Base-by-base conservation (phyloP, 2,888 invertebrate species). In the Thereva unica region DNA sequence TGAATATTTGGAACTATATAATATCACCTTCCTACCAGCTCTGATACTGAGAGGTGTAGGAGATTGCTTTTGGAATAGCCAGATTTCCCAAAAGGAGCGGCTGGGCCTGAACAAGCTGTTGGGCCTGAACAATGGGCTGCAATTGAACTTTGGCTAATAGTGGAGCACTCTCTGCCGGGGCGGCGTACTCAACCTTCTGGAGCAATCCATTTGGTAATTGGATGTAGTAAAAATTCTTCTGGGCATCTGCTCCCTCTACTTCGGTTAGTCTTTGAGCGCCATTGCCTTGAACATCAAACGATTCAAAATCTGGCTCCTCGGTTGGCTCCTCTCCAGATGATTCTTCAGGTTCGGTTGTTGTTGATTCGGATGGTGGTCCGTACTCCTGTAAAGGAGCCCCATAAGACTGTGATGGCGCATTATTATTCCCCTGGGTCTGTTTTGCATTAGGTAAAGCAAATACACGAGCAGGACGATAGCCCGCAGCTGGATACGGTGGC, bases 401-500 rank as follows among this genome's bases (percentile, higher is more conserved):
- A 35, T 44, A 42, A 37, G 52, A 23, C 23, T 59, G 59, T 10
- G 12, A 45, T 38, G 59, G 59, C 5, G 59, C 47, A 47, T n/a
- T 49, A 49, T 47, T 42, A 37, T 59, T 10, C 37, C 49, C 47
- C 5, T 23, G 44, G 23, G 42, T 42, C 34, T 37, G 56, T 4
- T 56, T 35, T 12, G 52, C 53, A 37, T 52, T 53, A 35, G 64
- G 64, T 10, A 64, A 64, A 44, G 40, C 44, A 53, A 64, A 64
- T 1, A 23, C 53, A 12, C 34, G 23, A 42, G 52, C 38, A 3
- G 64, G 64, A 44, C 64, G 52, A 53, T 44, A 64, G 10, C 64
- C 64, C 10, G 64, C 52, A n/a, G 64, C 64, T 10, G 64, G 64
- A 37, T 64, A 64, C 1, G 64, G 53, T 6, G 42, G n/a, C 38